Percentiles rank a stretch among this genome's conserved stretches.
phyloP scores from a whole-genome alignment of 2,113 vertebrate species.

The Nymphicus hollandicus region DNA sequence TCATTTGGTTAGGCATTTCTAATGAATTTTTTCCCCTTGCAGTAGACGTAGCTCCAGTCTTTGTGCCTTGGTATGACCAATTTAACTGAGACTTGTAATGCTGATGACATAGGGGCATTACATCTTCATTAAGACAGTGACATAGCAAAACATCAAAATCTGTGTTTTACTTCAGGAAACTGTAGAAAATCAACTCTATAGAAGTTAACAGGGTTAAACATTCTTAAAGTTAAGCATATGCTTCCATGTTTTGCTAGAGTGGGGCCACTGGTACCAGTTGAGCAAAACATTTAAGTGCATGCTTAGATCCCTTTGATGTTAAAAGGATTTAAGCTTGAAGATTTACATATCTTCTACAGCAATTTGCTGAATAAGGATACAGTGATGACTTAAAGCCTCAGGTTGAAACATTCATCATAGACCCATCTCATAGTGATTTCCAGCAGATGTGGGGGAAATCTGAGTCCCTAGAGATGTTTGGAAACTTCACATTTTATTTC shows the following conservation, averaged over 20 bases:
- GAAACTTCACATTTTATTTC: not conserved
- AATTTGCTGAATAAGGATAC: slow-evolving; percentile 12
- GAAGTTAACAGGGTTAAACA: slow-evolving; percentile 42
- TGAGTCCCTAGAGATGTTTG: not conserved
- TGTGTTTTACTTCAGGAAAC: slow-evolving; percentile 22
- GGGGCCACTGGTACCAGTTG: slow-evolving; percentile 19
- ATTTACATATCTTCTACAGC: slow-evolving; percentile 37
- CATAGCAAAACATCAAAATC: slow-evolving; percentile 46
- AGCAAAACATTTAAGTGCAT: slow-evolving; percentile 42
- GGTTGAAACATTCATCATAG: not conserved
- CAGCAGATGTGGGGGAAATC: not conserved
- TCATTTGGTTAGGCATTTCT: slow-evolving; percentile 4
- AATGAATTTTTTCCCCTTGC: slow-evolving; percentile 14
- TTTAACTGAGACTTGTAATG: slow-evolving; percentile 30
- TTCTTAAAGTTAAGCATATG: slow-evolving; percentile 41
- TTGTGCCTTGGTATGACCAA: slow-evolving; percentile 6
- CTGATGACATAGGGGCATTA: slow-evolving; percentile 21
- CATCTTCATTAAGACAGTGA: slow-evolving; percentile 37
- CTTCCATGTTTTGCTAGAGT: slow-evolving; percentile 50
- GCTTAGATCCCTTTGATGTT: slow-evolving; percentile 46
- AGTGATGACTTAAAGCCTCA: not conserved
- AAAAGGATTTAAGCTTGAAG: slow-evolving; percentile 48
- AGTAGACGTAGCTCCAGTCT: not conserved
- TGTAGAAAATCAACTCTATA: slow-evolving; percentile 52
- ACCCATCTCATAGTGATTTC: not conserved